Evolutionary conservation across 2,797 vertebrate genomes (phyloP).

Genomic region (Propithecus deckenii): DNA sequence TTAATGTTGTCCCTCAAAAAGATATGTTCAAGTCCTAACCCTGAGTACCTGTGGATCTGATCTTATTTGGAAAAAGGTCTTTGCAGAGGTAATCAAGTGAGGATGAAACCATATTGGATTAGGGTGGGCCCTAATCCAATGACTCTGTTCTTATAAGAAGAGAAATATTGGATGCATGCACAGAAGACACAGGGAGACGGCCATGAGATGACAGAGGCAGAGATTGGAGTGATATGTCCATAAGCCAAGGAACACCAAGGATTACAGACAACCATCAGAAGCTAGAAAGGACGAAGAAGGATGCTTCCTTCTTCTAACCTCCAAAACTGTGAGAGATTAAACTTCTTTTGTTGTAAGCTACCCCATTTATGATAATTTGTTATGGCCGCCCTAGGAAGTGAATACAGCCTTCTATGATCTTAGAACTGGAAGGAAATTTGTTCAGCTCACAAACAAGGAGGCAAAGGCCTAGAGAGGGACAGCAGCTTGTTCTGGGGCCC

Average conservation of each 20-base stretch:
- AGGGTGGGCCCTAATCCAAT: not conserved
- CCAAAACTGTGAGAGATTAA: not conserved
- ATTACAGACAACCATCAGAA: not conserved
- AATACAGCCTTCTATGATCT: not conserved
- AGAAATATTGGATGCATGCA: not conserved
- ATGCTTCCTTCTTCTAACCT: not conserved
- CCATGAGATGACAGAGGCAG: not conserved
- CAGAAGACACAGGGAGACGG: not conserved
- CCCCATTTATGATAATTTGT: not conserved
- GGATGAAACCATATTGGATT: not conserved
- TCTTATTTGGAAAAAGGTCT: not conserved
- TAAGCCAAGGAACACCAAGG: not conserved
- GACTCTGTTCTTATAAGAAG: not conserved
- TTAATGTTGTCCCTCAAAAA: not conserved
- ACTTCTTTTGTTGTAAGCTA: not conserved
- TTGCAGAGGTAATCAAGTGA: not conserved
- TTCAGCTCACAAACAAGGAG: not conserved
- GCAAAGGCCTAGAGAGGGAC: not conserved
- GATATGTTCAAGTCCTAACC: not conserved
- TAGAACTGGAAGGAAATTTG: not conserved
- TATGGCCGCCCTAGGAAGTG: not conserved
- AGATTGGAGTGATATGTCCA: not conserved
- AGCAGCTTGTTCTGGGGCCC: not conserved
- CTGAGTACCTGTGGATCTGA: not conserved
- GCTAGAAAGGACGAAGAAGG: not conserved